Base-by-base conservation (phyloP, 2,888 invertebrate species). In the Rhogogaster chlorosoma region DNA sequence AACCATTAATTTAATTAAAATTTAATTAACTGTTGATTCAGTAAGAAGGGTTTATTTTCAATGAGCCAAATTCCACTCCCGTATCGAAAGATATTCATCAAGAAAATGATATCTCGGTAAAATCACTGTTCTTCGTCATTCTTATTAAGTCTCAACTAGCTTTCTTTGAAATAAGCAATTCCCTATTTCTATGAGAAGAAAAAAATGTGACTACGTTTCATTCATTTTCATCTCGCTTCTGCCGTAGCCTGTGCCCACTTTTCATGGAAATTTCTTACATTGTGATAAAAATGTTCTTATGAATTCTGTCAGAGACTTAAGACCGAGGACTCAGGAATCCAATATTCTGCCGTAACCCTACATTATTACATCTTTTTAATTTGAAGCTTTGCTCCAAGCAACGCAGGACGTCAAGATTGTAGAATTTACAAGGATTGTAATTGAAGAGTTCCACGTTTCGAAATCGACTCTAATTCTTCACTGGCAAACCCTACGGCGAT, bases 21-120 rank as follows among this genome's bases (percentile, higher is more conserved):
- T 42, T 45, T 22, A 73, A 73, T 73, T 42, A 42, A 73, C 29
- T 26, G 42, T 71, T 42, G 26, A 67, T 67, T 67, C 12, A 67
- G 32, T 7, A 67, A 32, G 67, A 67, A 67, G 6, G 32, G 18
- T 67, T 67, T 32, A 7, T 32, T 32, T 18, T 32, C 18, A 12
- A 32, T 15, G 15, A 67, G 18, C 32, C 5, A 32, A 67, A 18
- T 67, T 32, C 67, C 26, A 32, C 15, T 67, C 18, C 26, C 32
- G 67, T 18, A 61, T 61, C 22, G 15, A 32, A 18, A 18, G 53
- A 53, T 53, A 53, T 53, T 53, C n/a, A 53, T 53, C 53, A n/a
- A 6, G n/a, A 53, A 7, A 53, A 53, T 53, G n/a, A 18, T 53
- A n/a, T 53, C 53, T 2, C n/a, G 53, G 2, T 53, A 53, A 53